Percentiles rank a stretch among this genome's conserved stretches.
Conservation (phyloP, 1,140 invertebrate genomes). For the Vanessa tameamea region DNA sequence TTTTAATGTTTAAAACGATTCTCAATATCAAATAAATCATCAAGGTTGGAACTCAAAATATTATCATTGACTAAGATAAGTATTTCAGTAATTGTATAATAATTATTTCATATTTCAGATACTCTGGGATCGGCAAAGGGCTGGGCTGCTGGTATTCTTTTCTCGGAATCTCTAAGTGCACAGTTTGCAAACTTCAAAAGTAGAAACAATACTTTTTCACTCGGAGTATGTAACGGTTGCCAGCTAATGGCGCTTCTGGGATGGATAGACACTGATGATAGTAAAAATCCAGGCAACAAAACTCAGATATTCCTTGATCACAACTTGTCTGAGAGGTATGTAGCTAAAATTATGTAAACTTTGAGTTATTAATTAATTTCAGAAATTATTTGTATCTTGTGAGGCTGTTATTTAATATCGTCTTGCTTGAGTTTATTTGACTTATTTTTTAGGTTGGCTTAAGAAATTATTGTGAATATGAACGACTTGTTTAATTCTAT, state of each 20-base stretch:
- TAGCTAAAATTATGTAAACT: not conserved
- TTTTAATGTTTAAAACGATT: too few relatives aligned
- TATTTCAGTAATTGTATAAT: not conserved
- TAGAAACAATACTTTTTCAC: slow-evolving; percentile 93
- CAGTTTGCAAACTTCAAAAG: slow-evolving; percentile 89
- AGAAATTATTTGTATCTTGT: too few relatives aligned
- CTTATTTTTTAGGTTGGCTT: too few relatives aligned
- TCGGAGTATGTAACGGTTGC: slow-evolving; percentile 99
- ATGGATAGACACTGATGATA: slow-evolving; percentile 83
- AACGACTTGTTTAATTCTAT: too few relatives aligned
- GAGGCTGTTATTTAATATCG: too few relatives aligned
- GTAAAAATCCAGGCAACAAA: slow-evolving; percentile 50
- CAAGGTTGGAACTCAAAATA: too few relatives aligned
- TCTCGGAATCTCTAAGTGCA: slow-evolving; percentile 83
- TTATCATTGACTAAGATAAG: too few relatives aligned
- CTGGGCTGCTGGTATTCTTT: slow-evolving; percentile 96
- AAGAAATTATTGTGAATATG: too few relatives aligned
- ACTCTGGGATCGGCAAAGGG: slow-evolving; percentile 98
- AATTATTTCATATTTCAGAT: slow-evolving; percentile 82
- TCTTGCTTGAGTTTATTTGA: too few relatives aligned
- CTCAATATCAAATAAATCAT: too few relatives aligned
- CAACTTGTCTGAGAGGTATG: slow-evolving; percentile 89
- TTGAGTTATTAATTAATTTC: not conserved
- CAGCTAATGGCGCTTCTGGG: slow-evolving; percentile 95
- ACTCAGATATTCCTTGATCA: slow-evolving; percentile 89